Base-by-base conservation (phyloP, 2,888 invertebrate species). In the Diachrysia chrysitis region DNA sequence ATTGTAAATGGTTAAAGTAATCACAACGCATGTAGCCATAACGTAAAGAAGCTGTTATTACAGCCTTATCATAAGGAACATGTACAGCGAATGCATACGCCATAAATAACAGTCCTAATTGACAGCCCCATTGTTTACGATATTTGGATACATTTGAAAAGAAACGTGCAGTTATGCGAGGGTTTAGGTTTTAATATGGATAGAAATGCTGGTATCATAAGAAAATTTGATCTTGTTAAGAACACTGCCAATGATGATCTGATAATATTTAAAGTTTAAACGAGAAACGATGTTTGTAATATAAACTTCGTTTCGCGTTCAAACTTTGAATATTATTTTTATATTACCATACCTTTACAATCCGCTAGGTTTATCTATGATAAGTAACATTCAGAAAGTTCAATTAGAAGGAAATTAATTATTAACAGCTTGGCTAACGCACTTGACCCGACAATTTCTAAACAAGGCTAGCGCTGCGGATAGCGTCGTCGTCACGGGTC, bases 401-500 rank as follows among this genome's bases (percentile, higher is more conserved):
- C 60, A 68, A 54, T 61, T 25, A 6, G 29, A 32, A 25, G 58
- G 25, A 29, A 54, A 10, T 53, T 57, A 16, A 19, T n/a, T 12
- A 35, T 16, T 25, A 21, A 65, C 66, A 66, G 71, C 62, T 67
- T 63, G 29, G 25, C 62, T 71, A 69, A 56, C 79, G 82, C 76
- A 80, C 82, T 87, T 82, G 82, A 84, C 83, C 79, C 75, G 74
- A 73, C 63, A 71, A 74, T 79, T 81, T 71, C 32, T 64, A 72
- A 76, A 80, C 72, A 82, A 73, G 79, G 82, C 86, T 84, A 85
- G 73, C 62, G 61, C 63, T 61, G 55, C 71, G 71, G 66, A 66
- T 69, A 67, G 71, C 72, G 75, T 71, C 73, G 73, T 77, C 80
- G 86, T 85, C 86, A 87, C 87, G 86, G 88, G 88, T 85, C 89